A percentile compares a stretch with the other conserved stretches of the same genome.
phyloP scores from a whole-genome alignment of 2,888 invertebrate genomes.

The Acrobasis suavella region DNA sequence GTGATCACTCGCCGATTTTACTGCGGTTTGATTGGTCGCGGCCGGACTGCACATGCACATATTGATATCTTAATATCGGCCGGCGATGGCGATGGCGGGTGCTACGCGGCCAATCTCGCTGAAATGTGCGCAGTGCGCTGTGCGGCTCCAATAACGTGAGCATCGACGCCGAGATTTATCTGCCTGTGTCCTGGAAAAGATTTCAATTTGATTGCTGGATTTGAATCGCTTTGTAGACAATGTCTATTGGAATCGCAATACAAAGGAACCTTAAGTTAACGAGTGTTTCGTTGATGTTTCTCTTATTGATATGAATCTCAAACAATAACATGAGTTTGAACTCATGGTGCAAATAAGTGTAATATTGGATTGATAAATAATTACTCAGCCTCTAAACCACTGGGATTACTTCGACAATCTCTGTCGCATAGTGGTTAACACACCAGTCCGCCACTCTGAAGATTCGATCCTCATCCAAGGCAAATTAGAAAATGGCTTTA shows the following conservation, averaged over 20 bases:
- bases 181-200: not conserved
- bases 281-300: not conserved
- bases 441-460: too few relatives aligned
- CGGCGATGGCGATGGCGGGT: slow-evolving; percentile 33
- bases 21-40: slow-evolving; percentile 65
- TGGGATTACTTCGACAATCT: too few relatives aligned
- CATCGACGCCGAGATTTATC: not conserved
- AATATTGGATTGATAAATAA: too few relatives aligned
- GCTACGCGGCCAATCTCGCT: slow-evolving; percentile 28
- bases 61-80: slow-evolving; percentile 60
- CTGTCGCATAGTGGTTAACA: too few relatives aligned
- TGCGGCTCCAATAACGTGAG: slow-evolving; percentile 14
- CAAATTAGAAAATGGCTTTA: too few relatives aligned
- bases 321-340: too few relatives aligned
- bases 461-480: too few relatives aligned
- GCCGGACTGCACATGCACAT: slow-evolving; percentile 39
- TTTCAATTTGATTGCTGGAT: not conserved
- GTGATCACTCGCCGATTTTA: slow-evolving; percentile 61
- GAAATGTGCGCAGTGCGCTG: slow-evolving; percentile 21
- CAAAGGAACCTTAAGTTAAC: not conserved
- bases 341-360: too few relatives aligned
- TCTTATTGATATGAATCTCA: too few relatives aligned
- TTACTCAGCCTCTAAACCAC: too few relatives aligned
- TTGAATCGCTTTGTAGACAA: not conserved
- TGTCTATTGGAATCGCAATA: not conserved